phyloP scores from a whole-genome alignment of 2,113 vertebrate species.

The Dascyllus trimaculatus region DNA sequence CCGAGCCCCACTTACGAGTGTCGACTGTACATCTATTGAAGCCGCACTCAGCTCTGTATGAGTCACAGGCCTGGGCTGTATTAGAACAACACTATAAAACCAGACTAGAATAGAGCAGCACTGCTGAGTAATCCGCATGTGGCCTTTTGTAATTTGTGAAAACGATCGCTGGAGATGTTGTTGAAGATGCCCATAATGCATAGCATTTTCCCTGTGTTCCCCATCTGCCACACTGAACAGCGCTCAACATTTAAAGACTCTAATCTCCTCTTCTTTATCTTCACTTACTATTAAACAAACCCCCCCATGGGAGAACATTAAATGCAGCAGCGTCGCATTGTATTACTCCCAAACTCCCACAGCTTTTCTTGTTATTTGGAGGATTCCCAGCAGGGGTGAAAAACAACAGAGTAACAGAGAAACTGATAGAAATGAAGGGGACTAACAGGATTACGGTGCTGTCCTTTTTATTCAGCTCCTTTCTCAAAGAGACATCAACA shows the following conservation, averaged over 20 bases:
- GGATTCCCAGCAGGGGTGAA: conserved; percentile 26
- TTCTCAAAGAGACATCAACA: conserved; percentile 23
- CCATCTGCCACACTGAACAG: neutral
- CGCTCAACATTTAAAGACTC: neutral
- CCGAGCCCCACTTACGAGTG: conserved; percentile 11
- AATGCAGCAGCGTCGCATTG: neutral
- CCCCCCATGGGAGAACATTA: neutral
- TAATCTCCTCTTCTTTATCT: conserved; percentile 14
- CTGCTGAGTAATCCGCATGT: conserved; percentile 47
- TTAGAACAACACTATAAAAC: conserved; percentile 45
- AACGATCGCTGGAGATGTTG: conserved; percentile 24
- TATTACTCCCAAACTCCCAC: conserved; percentile 8
- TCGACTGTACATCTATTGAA: conserved; percentile 16
- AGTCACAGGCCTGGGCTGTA: conserved; percentile 41
- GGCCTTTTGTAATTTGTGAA: conserved; percentile 31
- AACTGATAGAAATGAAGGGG: conserved; percentile 18
- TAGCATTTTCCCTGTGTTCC: neutral
- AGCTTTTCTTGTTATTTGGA: conserved; percentile 16
- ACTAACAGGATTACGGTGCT: conserved; percentile 8
- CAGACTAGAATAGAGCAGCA: conserved; percentile 34
- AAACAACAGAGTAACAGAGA: conserved; percentile 7
- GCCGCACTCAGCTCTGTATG: conserved; percentile 5
- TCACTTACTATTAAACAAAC: conserved; percentile 8
- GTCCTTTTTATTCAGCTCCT: neutral
- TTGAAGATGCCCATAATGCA: neutral